These are phyloP conservation scores for Stigmatopora argus DNA, from an alignment of 2,113 vertebrate species.

Conservation along the genomic window DNA sequence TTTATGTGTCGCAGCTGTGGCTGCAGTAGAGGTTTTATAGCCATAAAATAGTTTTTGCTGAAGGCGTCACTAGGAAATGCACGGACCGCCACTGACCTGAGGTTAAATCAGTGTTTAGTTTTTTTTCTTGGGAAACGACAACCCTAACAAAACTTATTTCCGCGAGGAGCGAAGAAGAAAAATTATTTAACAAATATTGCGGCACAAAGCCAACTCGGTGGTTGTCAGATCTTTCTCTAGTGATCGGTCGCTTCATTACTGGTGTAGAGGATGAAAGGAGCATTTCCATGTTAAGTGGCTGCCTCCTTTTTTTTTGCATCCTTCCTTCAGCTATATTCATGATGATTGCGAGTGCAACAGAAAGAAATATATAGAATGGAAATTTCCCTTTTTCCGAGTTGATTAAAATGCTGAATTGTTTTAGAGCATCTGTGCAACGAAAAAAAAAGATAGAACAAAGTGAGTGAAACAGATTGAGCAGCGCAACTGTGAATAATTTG, in stretches of 20 bases:
- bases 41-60: too few relatives aligned
- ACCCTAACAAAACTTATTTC: constrained; percentile 9
- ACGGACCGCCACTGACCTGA: too few relatives aligned
- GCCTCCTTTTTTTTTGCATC: constrained; percentile 28
- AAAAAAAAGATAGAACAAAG: constrained; percentile 15
- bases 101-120: too few relatives aligned
- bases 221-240: constrained; percentile 38
- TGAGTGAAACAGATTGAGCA: constrained; percentile 29
- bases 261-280: constrained; percentile 49
- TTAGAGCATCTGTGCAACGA: constrained; percentile 15
- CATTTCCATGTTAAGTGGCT: constrained; percentile 67
- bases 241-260: constrained; percentile 45
- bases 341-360: constrained; percentile 40
- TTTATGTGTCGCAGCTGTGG: too few relatives aligned
- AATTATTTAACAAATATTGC: not conserved
- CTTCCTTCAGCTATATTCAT: constrained; percentile 37
- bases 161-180: constrained; percentile 4
- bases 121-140: not conserved
- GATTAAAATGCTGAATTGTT: constrained; percentile 40
- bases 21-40: too few relatives aligned
- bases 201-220: constrained; percentile 13
- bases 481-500: constrained; percentile 42
- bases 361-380: not conserved
- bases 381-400: constrained; percentile 24
- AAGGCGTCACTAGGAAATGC: too few relatives aligned